phyloP scores from a whole-genome alignment of 1,140 invertebrate genomes.

The Penaeus chinensis region DNA sequence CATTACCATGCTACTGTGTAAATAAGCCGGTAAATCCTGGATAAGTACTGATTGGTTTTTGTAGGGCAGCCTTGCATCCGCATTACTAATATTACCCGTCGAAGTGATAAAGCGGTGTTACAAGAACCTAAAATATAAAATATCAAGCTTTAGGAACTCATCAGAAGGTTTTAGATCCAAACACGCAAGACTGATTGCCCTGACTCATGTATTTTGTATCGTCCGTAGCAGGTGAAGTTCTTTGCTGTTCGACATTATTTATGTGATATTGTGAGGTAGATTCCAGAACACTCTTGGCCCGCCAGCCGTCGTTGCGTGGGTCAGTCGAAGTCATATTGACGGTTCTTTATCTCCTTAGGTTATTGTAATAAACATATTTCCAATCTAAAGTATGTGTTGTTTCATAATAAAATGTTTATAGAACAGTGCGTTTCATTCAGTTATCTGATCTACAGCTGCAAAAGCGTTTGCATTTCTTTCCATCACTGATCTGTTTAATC shows the following conservation, averaged over 20 bases:
- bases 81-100: no score
- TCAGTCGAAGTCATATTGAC: constrained; percentile 53
- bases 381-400: constrained; percentile 60
- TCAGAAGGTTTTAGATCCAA: no score
- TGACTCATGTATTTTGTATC: no score
- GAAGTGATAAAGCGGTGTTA: no score
- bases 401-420: constrained; percentile 62
- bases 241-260: constrained; percentile 42
- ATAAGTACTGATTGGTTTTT: no score
- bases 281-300: constrained; percentile 1
- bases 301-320: background rate
- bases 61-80: no score
- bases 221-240: no score
- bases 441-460: background rate
- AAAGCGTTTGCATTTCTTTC: background rate
- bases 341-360: constrained; percentile 43
- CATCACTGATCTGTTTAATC: background rate
- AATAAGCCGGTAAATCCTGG: no score
- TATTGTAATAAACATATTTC: constrained; percentile 62
- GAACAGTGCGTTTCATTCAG: constrained; percentile 13
- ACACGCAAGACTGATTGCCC: no score
- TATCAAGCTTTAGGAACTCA: no score
- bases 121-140: no score
- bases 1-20: no score
- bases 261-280: constrained; percentile 54